A percentile compares a stretch with the other conserved stretches of the same genome.
Conservation (phyloP, 2,888 invertebrate genomes). For the Oscheius sp. region DNA sequence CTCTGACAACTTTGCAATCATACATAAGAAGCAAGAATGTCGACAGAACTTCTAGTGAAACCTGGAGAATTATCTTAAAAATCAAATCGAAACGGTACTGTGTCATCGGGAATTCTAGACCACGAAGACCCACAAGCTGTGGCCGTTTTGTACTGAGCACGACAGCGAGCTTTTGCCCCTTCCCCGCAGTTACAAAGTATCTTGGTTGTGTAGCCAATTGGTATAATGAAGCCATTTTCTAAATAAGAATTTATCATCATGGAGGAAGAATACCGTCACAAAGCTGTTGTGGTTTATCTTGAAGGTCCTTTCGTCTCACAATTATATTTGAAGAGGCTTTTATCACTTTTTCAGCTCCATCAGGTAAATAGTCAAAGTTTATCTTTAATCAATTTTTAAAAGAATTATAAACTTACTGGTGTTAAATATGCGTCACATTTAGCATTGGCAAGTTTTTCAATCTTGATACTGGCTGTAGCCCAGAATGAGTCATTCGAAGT, state of each 20-base stretch:
- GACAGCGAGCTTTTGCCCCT: constrained; percentile 38
- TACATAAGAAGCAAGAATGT: constrained; percentile 33
- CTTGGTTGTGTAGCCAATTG: neutral
- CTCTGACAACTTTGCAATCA: constrained; percentile 17
- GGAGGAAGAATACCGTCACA: constrained; percentile 33
- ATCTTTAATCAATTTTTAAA: neutral
- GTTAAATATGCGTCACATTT: neutral
- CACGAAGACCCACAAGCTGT: constrained; percentile 46
- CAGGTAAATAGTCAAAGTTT: neutral
- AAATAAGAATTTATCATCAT: neutral
- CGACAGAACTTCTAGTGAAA: constrained; percentile 42
- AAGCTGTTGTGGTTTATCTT: constrained; percentile 28
- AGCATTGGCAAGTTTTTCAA: neutral
- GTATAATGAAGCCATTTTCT: neutral
- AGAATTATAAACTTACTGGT: neutral
- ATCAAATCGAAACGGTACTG: constrained; percentile 26
- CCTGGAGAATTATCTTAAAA: constrained; percentile 1
- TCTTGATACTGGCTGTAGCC: constrained; percentile 26
- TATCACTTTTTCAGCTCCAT: neutral
- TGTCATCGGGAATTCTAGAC: constrained; percentile 49
- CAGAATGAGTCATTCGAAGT: constrained; percentile 38
- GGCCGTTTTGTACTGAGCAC: constrained; percentile 37
- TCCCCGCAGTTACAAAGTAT: constrained; percentile 45
- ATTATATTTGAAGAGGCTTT: neutral
- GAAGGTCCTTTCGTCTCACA: neutral